Evolutionary conservation across 2,113 vertebrate species (phyloP), one percentile per base, ranked within the genome.

Genomic region (Myocastor coypus): DNA sequence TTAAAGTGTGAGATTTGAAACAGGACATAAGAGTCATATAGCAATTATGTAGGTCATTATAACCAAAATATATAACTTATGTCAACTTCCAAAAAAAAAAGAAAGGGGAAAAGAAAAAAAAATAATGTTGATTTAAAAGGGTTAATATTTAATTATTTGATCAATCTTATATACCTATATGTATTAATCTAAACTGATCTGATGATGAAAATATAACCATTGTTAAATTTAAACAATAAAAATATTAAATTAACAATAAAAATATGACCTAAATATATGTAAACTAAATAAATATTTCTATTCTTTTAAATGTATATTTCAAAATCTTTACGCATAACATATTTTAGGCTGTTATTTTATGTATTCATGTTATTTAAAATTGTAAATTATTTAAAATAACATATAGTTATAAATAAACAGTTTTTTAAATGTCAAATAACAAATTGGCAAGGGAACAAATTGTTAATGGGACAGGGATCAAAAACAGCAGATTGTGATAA

Each of bases 361-460:
- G 87, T 73, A 37, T 40, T 91, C 20, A 94, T 52, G 12, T 24
- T 66, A 81, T 50, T 57, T 87, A 20, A 73, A n/a, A 7, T 19
- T 37, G 64, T 77, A 52, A 75, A 83, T 75, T 59, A 83, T 94
- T 87, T 28, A 37, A 91, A 80, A 26, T 84, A 4, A 75, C 22
- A 3, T 83, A 0, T 64, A 78, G 1, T 22, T 83, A 26, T 77
- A 88, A 52, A 10, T 91, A 68, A 82, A 77, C 63, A n/a, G 4
- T 42, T 75, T 90, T 59, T 14, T 14, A 61, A 96, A 94, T 91
- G 57, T 77, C 83, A 87, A 40, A 8, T 83, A 50, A 78, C 5
- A 75, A 82, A 89, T 91, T 91, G 68, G 59, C 77, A 94, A 94
- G 5, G 2, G 28, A 68, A 88, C 69, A 66, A 57, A 28, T 77